These are phyloP conservation scores for Tetropium fuscum DNA, from an alignment of 2,888 invertebrate genomes.

Conservation along the genomic window DNA sequence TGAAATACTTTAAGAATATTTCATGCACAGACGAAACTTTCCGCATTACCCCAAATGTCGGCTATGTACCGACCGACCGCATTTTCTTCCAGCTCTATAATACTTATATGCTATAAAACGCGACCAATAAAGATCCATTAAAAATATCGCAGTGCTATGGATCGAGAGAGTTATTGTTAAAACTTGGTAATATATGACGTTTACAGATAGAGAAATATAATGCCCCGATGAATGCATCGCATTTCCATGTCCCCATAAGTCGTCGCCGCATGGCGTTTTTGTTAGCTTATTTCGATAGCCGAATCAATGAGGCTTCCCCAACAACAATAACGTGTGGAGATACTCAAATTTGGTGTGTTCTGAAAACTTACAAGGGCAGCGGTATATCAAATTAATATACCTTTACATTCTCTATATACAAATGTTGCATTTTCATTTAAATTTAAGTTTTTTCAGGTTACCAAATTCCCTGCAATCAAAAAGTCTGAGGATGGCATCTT, in stretches of 20 bases:
- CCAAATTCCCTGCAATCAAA: too few species aligned
- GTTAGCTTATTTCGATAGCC: conserved; percentile 61
- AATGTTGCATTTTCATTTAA: too few species aligned
- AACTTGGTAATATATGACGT: conserved; percentile 57
- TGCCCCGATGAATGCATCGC: conserved; percentile 53
- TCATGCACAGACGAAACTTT: too few species aligned
- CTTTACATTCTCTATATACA: too few species aligned
- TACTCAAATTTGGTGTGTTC: too few species aligned
- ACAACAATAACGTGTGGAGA: too few species aligned
- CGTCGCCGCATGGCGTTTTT: conserved; percentile 56
- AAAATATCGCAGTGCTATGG: conserved; percentile 46
- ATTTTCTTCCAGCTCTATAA: conserved; percentile 26
- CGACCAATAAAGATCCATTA: conserved; percentile 52
- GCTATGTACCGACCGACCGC: not conserved
- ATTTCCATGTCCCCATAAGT: conserved; percentile 52
- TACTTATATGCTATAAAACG: conserved; percentile 46
- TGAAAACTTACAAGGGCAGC: too few species aligned
- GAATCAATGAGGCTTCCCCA: conserved; percentile 47
- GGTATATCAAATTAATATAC: too few species aligned
- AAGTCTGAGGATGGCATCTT: too few species aligned
- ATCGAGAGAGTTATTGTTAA: conserved; percentile 56
- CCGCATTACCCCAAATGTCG: not conserved
- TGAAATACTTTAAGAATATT: too few species aligned
- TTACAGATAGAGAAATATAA: conserved; percentile 54
- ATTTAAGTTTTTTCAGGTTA: too few species aligned